Conservation (phyloP, 1,140 invertebrate species). For the Brachionus koreanus region DNA sequence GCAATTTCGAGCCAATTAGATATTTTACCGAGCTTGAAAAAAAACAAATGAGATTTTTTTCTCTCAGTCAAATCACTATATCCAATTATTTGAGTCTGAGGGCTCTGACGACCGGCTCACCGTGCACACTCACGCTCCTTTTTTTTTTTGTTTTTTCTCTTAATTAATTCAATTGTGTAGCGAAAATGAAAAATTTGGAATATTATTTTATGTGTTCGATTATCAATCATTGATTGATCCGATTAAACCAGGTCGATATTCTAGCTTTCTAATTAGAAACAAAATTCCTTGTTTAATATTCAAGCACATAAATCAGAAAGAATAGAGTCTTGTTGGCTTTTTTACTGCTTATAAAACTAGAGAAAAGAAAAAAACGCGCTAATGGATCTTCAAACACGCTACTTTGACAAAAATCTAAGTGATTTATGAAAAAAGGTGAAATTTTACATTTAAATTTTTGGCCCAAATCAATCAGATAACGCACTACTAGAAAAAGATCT, state of each 20-base stretch:
- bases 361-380: neutral
- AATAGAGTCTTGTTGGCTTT: neutral
- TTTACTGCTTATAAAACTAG: neutral
- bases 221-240: neutral
- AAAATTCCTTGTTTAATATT: neutral
- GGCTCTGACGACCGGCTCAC: neutral
- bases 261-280: neutral
- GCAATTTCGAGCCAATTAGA: constrained; percentile 2
- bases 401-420: neutral
- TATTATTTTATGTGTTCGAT: neutral
- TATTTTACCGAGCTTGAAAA: neutral
- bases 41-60: neutral
- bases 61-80: neutral
- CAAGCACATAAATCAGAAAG: neutral
- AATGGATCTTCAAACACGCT: constrained; percentile 10
- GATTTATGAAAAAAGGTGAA: constrained; percentile 30
- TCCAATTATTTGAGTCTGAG: neutral
- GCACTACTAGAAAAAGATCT: neutral
- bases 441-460: constrained; percentile 25
- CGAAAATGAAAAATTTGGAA: neutral
- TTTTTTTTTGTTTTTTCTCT: neutral
- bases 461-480: neutral
- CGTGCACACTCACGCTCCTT: neutral
- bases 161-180: neutral
- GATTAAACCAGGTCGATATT: neutral